These are phyloP conservation scores for Halisarca cf. caerulea DNA, from an alignment of 37 sponge, comb jelly and placozoan genomes.

Conservation along the genomic window DNA sequence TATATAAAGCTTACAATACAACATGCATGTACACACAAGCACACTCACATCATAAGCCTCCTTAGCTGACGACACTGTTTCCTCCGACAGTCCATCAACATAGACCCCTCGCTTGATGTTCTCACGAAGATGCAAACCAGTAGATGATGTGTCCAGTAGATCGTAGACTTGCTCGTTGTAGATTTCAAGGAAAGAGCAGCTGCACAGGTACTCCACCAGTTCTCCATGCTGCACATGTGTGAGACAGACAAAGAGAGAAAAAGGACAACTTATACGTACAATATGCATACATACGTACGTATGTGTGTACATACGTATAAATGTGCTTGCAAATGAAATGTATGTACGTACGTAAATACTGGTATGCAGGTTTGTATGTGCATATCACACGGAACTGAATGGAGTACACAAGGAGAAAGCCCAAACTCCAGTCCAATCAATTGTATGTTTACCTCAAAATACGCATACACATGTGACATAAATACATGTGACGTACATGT, in stretches of 20 bases:
- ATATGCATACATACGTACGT: no score
- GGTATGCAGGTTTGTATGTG: no score
- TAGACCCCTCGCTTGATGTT: slow-evolving; percentile 85
- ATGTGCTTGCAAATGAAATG: no score
- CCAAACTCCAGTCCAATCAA: no score
- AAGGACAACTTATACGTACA: no score
- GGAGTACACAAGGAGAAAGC: no score
- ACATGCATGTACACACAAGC: background rate
- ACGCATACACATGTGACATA: no score
- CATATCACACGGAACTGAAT: no score
- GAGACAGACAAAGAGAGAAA: background rate
- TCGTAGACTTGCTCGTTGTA: slow-evolving; percentile 92
- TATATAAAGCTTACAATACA: background rate
- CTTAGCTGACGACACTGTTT: slow-evolving; percentile 57
- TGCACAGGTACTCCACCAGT: slow-evolving; percentile 82
- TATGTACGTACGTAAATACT: no score
- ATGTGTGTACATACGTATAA: background rate
- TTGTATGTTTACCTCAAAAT: no score
- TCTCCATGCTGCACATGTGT: slow-evolving; percentile 68
- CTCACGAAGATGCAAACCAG: slow-evolving; percentile 71
- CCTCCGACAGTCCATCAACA: slow-evolving; percentile 81
- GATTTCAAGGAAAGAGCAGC: slow-evolving; percentile 87
- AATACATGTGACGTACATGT: no score
- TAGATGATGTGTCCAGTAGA: slow-evolving; percentile 70
- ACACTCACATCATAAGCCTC: slow-evolving; percentile 71